phyloP scores from a whole-genome alignment of 92 coral and sea anemone genomes.

The Montipora capitata region DNA sequence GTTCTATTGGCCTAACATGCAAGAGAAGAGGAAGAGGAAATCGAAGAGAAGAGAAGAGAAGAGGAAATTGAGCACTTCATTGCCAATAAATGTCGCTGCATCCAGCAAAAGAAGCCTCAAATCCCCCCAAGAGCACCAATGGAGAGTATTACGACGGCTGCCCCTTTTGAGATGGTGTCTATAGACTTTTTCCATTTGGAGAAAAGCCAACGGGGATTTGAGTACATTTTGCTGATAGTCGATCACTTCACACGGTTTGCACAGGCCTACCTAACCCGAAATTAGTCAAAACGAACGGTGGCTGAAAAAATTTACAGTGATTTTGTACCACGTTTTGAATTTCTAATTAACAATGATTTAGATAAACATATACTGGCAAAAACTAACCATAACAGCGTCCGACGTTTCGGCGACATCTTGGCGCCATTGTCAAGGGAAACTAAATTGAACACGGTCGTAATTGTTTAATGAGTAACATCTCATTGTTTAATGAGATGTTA shows the following conservation, averaged over 20 bases:
- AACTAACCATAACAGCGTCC: too few relatives aligned
- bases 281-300: conserved; percentile 52
- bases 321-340: conserved; percentile 29
- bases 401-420: too few relatives aligned
- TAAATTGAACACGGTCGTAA: too few relatives aligned
- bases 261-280: conserved; percentile 52
- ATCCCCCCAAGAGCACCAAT: conserved; percentile 9
- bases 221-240: conserved; percentile 24
- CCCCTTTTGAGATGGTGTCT: conserved; percentile 41
- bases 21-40: too few relatives aligned
- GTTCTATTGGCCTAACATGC: conserved; percentile 39
- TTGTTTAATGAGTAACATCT: too few relatives aligned
- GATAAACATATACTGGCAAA: too few relatives aligned
- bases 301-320: conserved; percentile 37
- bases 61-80: conserved; percentile 38
- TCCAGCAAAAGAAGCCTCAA: conserved; percentile 31
- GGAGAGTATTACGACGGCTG: conserved; percentile 21
- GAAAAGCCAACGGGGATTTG: conserved; percentile 44
- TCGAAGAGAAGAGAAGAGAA: too few relatives aligned
- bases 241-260: conserved; percentile 38
- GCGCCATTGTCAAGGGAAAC: too few relatives aligned
- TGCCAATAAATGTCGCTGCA: conserved; percentile 26
- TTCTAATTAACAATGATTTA: too few relatives aligned
- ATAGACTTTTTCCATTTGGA: conserved; percentile 38
- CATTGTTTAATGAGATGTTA: too few relatives aligned